phyloP scores from a whole-genome alignment of 2,797 vertebrate species.

The Rhynchonycteris naso region DNA sequence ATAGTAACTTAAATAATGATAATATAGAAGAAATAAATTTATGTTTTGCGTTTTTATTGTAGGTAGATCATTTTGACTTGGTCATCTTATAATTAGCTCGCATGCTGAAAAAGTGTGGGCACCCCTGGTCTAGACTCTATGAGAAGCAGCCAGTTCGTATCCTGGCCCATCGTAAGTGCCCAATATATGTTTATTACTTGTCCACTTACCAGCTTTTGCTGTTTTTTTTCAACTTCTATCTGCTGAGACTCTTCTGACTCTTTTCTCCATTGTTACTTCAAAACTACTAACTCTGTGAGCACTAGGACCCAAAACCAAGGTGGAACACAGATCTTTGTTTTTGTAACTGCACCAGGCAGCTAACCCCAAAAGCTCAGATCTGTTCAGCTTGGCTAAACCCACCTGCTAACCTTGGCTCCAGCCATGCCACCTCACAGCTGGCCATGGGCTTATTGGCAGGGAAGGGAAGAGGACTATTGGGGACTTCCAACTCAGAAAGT shows the following conservation, averaged over 20 bases:
- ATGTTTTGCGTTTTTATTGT: too few species aligned
- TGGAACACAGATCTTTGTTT: background rate
- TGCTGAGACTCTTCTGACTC: background rate
- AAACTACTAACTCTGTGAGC: background rate
- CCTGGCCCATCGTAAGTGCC: background rate
- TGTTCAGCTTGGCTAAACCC: slow-evolving; percentile 66
- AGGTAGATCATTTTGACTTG: too few species aligned
- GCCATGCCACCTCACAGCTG: slow-evolving; percentile 58
- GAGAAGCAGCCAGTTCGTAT: background rate
- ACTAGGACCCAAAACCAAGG: background rate
- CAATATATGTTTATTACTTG: background rate
- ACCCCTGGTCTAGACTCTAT: background rate
- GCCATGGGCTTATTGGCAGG: slow-evolving; percentile 28
- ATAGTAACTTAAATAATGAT: too few species aligned
- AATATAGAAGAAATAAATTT: too few species aligned
- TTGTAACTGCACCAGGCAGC: background rate
- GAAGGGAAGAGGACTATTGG: background rate
- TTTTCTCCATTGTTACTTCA: background rate
- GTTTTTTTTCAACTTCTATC: background rate
- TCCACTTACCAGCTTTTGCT: background rate
- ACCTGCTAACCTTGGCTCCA: slow-evolving; percentile 71
- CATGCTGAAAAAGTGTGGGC: too few species aligned
- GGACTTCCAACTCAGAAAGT: slow-evolving; percentile 47
- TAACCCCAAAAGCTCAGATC: slow-evolving; percentile 31
- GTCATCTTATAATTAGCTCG: too few species aligned